phyloP scores from a whole-genome alignment of 2,888 invertebrate genomes.

The Cosmorhoe ocellata region DNA sequence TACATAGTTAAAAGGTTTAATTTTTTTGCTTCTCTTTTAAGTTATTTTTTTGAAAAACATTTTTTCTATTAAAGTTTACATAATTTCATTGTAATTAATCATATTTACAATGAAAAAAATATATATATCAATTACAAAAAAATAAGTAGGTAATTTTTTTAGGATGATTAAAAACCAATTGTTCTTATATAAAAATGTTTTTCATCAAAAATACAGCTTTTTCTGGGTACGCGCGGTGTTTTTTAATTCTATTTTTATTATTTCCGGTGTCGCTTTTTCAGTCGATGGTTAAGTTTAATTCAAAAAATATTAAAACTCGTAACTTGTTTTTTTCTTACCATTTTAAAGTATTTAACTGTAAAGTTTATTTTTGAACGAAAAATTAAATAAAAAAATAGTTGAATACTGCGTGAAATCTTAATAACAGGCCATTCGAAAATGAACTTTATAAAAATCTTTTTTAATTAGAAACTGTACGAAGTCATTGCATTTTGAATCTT shows the following conservation, averaged over 20 bases:
- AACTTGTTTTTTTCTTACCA: no score
- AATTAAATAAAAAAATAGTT: no score
- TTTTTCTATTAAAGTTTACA: neutral
- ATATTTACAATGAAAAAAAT: neutral
- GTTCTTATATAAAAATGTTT: conserved; percentile 1
- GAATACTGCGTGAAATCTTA: no score
- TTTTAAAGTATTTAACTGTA: neutral
- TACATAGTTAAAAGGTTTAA: neutral
- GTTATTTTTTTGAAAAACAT: conserved; percentile 8
- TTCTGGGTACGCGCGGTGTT: conserved; percentile 15
- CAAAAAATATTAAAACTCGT: neutral
- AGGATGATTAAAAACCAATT: no score
- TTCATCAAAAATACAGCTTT: conserved; percentile 5
- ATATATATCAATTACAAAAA: neutral
- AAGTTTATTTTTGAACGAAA: no score
- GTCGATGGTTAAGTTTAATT: neutral
- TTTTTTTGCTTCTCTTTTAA: conserved; percentile 8
- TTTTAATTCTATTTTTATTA: neutral
- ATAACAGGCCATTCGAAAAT: no score
- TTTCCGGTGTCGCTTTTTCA: conserved; percentile 16
- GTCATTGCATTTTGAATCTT: no score
- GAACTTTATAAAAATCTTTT: neutral
- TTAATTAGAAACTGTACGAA: neutral
- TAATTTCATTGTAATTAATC: no score
- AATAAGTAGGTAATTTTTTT: no score